phyloP scores from a whole-genome alignment of 2,888 invertebrate species.

The Cataglyphis livida region DNA sequence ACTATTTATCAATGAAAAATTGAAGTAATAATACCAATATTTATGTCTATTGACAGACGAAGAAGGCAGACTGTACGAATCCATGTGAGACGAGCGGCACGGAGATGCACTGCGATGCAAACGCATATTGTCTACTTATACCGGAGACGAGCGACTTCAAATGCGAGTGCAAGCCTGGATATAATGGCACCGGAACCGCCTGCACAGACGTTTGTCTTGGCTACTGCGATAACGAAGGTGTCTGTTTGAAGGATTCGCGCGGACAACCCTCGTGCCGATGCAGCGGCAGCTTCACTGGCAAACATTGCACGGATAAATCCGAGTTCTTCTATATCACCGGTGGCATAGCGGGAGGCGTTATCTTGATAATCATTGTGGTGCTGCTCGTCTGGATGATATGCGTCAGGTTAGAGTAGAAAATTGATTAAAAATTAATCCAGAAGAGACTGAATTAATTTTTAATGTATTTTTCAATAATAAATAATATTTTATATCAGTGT shows the following conservation, averaged over 20 bases:
- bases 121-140: slow-evolving; percentile 94
- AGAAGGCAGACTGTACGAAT: slow-evolving; percentile 94
- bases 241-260: slow-evolving; percentile 93
- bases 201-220: slow-evolving; percentile 94
- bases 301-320: slow-evolving; percentile 95
- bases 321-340: slow-evolving; percentile 98
- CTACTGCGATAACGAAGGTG: slow-evolving; percentile 96
- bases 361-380: slow-evolving; percentile 96
- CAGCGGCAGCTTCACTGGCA: slow-evolving; percentile 96
- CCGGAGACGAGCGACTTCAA: slow-evolving; percentile 94
- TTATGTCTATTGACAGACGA: slow-evolving; percentile 87
- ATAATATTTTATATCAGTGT: background rate
- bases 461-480: background rate
- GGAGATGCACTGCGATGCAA: slow-evolving; percentile 94
- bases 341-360: slow-evolving; percentile 97
- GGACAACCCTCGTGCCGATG: slow-evolving; percentile 96
- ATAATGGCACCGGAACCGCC: slow-evolving; percentile 94
- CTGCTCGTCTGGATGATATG: slow-evolving; percentile 99
- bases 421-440: background rate
- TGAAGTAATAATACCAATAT: background rate
- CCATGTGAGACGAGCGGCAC: slow-evolving; percentile 94
- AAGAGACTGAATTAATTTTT: background rate
- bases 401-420: slow-evolving; percentile 89
- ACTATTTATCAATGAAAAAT: background rate
- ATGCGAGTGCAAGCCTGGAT: slow-evolving; percentile 97